Evolutionary conservation across 2,797 vertebrate genomes (phyloP), one percentile per base, ranked within the genome.

Genomic region (Capromys pilorides): DNA sequence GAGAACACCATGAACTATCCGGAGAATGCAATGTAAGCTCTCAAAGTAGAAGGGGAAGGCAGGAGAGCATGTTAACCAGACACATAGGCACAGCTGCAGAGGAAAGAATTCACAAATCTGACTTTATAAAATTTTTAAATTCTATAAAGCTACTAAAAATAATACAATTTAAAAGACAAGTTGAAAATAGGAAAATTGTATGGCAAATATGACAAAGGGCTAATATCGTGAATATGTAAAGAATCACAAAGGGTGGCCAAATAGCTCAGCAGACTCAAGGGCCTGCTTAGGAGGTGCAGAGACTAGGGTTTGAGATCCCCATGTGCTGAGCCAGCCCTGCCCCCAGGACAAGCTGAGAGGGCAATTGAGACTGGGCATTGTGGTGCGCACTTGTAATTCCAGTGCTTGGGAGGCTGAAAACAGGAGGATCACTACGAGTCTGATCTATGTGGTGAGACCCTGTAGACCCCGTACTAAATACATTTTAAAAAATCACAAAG

Each of bases 141-240:
- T 93, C 21, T 85, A 84, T 62, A 67, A 90, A 91, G 36, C 4
- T 61, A 71, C 21, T 81, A 90, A 95, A 84, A 67, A 39, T 28
- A 45, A 86, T 21, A 92, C 78, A 94, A 66, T 86, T 77, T 22
- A 81, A 75, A 49, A 90, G 12, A 92, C 77, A 78, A 83, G 45
- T 31, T 77, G 31, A 88, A 62, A 95, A 86, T 78, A 26, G 51
- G 12, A 61, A 92, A 92, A 85, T 78, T 81, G 11, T 81, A 57
- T 82, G 57, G 73, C 36, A 84, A 28, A 62, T 67, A 79, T 62
- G 11, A 78, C 26, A 86, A 94, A 82, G 10, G 13, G 2, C 4
- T 41, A 82, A 31, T 62, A 82, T 31, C 41, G 79, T 93, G 67
- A 83, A 86, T 45, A 69, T 45, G 67, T 57, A 62, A 88, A 86